Conservation (phyloP, 2,888 invertebrate species). For the Campoplex nolae region DNA sequence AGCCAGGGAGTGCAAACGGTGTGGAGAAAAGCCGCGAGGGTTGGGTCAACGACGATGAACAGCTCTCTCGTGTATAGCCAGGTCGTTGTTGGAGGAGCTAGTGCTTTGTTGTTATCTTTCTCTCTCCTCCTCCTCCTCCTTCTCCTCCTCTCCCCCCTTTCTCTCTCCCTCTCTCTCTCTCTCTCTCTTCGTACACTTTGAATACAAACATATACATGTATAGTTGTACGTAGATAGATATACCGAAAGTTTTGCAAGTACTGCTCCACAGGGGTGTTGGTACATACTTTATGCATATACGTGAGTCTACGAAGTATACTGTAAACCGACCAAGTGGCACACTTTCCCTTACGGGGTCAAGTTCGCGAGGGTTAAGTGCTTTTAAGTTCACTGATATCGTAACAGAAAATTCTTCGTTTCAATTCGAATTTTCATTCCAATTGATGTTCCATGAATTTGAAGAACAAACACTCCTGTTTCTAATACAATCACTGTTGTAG, state of each 20-base stretch:
- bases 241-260: slow-evolving; percentile 50
- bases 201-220: neutral
- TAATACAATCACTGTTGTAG: neutral
- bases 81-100: slow-evolving; percentile 28
- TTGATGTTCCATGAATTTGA: neutral
- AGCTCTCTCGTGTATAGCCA: slow-evolving; percentile 28
- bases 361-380: slow-evolving; percentile 51
- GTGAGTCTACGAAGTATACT: slow-evolving; percentile 12
- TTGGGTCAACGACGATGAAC: slow-evolving; percentile 65
- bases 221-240: slow-evolving; percentile 17
- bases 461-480: neutral
- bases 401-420: neutral
- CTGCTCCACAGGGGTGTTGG: slow-evolving; percentile 43
- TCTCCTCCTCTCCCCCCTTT: slow-evolving; percentile 45
- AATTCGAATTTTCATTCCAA: neutral
- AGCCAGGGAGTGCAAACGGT: slow-evolving; percentile 38
- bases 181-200: neutral
- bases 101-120: slow-evolving; percentile 56
- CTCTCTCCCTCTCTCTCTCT: slow-evolving; percentile 7
- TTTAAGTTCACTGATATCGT: slow-evolving; percentile 12
- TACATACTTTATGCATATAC: slow-evolving; percentile 33
- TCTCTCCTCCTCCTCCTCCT: slow-evolving; percentile 62
- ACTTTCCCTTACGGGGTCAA: slow-evolving; percentile 59
- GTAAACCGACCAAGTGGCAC: slow-evolving; percentile 56
- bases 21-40: slow-evolving; percentile 53